Evolutionary conservation across 2,888 invertebrate genomes (phyloP), one percentile per base, ranked within the genome.

Genomic region (Leucozona laternaria): DNA sequence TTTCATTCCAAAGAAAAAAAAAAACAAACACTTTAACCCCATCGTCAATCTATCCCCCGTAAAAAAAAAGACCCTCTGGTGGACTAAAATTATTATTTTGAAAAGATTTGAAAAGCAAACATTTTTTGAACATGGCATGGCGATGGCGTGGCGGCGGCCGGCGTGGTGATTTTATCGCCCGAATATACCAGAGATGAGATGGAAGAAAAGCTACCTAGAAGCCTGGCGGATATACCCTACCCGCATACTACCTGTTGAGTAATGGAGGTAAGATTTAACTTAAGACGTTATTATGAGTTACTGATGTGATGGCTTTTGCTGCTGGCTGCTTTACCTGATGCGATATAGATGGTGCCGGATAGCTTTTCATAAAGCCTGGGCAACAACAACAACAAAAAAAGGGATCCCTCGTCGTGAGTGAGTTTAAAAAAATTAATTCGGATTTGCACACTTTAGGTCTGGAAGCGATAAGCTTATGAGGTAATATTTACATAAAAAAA

Each of bases 271-370:
- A 53, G 53, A 53, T 15, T 53, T 53, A 53, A 53, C 53, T 53
- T 62, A 77, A 68, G 77, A 48, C 60, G 80, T 85, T 79, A 79
- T 79, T 85, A 80, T 85, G 85, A 85, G 68, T 85, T 77, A 85
- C 72, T 68, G 85, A 72, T 73, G 73, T 78, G 73, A 66, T 60
- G 73, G 53, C 68, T 68, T 66, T 66, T 17, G 66, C 31, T 37
- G 66, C 45, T 66, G 60, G 43, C 50, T 43, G 57, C 58, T 15
- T 17, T 28, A 45, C 31, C 11, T 64, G 68, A 79, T 70, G 58
- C 37, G 15, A 60, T 60, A 60, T 40, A 40, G 57, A 58, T 40
- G 22, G 40, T 71, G 50, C 45, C 64, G 11, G 64, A 60, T 40
- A 60, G 60, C 40, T 22, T 60, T 15, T n/a, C 17, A 57, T 57